phyloP scores from a whole-genome alignment of 1,140 invertebrate species.

The Cotesia vestalis region DNA sequence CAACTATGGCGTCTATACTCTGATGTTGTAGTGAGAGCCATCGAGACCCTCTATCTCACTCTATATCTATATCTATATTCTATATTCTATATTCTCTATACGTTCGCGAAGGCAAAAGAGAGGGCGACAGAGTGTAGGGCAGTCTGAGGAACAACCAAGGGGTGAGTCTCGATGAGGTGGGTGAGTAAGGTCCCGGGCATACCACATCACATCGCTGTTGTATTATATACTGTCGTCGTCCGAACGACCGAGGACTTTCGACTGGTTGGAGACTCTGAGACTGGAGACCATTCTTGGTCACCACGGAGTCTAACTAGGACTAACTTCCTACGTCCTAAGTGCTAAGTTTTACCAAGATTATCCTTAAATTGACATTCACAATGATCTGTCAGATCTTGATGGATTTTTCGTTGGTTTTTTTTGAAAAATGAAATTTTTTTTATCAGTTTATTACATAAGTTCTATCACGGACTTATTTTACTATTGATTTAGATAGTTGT shows the following conservation, averaged over 20 bases:
- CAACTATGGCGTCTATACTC: conserved; percentile 60
- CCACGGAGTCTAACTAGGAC: conserved; percentile 48
- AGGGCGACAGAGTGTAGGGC: background rate
- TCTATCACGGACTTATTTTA: too few relatives aligned
- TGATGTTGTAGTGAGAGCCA: conserved; percentile 37
- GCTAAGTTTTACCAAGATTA: conserved; percentile 64
- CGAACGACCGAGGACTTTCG: conserved; percentile 42
- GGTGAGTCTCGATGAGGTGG: conserved; percentile 29
- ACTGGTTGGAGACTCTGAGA: background rate
- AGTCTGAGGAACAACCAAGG: background rate
- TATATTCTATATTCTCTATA: too few relatives aligned
- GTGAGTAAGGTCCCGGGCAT: conserved; percentile 21
- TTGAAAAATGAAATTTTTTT: too few relatives aligned
- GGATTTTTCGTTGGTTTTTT: too few relatives aligned
- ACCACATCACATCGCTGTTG: too few relatives aligned
- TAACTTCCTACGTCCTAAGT: conserved; percentile 62
- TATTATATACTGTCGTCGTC: conserved; percentile 27
- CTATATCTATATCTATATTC: background rate
- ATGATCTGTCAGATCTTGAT: conserved; percentile 39
- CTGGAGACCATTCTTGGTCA: conserved; percentile 26
- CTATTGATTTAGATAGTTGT: too few relatives aligned
- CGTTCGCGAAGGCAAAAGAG: too few relatives aligned
- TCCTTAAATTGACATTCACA: conserved; percentile 56
- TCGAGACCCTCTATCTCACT: conserved; percentile 28
- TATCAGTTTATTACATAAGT: too few relatives aligned